Base-by-base conservation (phyloP, 2,113 vertebrate species). In the Prunella fulvescens region DNA sequence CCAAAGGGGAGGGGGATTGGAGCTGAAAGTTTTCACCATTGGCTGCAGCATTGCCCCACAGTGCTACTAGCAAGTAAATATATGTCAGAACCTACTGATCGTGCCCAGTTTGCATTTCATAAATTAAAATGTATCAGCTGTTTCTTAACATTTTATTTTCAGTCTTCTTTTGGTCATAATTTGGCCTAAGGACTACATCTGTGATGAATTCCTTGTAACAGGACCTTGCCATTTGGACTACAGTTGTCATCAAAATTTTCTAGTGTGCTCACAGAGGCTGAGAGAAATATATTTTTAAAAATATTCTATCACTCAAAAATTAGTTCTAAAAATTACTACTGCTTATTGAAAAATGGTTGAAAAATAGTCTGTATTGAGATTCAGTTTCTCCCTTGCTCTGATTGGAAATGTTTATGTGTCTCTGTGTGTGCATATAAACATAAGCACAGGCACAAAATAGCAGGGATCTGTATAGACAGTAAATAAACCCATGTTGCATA, bases 111-210 rank as follows among this genome's bases (percentile, higher is more conserved):
- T 95, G 71, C 57, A 80, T 96, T 96, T 94, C 79, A 57, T 94
- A 80, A 96, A 97, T 88, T 90, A 95, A 95, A 98, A 93, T 42
- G 48, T 65, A 83, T 95, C 81, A 71, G 65, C 94, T 80, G 61
- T 83, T 96, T 94, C 94, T 91, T 93, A 86, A 90, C 53, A 76
- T 93, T 97, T 98, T 91, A 88, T 95, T 74, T 96, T 71, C 70
- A 78, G 88, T 94, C 94, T 91, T 95, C 51, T 86, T 86, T 94
- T 11, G 3, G 86, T 92, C 60, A 70, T 90, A 95, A 97, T 94
- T 96, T 95, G 83, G 86, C 92, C 92, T 86, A 91, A 91, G 96
- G 90, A 88, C 53, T 92, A 74, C 47, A 94, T 96, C 92, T 84
- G 85, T 90, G 94, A 95, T 91, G 42, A 96, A 91, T 95, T 96